Percentiles rank a stretch among this genome's conserved stretches.
phyloP scores from a whole-genome alignment of 2,113 vertebrate genomes.

The Psilopogon haemacephalus region DNA sequence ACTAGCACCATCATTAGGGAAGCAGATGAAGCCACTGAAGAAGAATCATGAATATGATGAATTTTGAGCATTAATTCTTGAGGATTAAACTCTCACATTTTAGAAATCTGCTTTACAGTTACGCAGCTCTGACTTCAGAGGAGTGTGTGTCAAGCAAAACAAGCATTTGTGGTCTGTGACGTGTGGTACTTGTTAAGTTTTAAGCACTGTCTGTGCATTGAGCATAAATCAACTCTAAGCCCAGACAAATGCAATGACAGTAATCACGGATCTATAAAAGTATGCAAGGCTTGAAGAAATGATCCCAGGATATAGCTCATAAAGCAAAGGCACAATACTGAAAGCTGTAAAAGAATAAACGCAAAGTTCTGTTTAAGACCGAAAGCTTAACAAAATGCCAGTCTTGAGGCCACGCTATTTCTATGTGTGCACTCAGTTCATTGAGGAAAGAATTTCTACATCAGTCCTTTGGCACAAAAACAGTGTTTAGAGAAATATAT shows the following conservation, averaged over 20 bases:
- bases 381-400: not conserved
- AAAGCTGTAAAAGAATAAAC: not conserved
- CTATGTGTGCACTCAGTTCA: not conserved
- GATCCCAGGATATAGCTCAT: not conserved
- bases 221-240: not conserved
- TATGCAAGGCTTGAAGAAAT: not conserved
- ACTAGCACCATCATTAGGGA: not conserved
- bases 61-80: not conserved
- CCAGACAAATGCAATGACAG: not conserved
- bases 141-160: not conserved
- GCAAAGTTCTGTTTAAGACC: not conserved
- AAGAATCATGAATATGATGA: not conserved
- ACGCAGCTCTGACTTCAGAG: not conserved
- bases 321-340: not conserved
- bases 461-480: not conserved
- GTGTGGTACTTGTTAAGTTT: not conserved
- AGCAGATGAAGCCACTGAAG: not conserved
- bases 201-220: not conserved
- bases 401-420: not conserved
- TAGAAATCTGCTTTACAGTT: not conserved
- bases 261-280: conserved; percentile 8
- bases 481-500: not conserved
- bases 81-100: not conserved
- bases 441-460: not conserved
- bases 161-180: not conserved